Evolutionary conservation across 2,888 invertebrate genomes (phyloP).

Genomic region (Mechanitis mazaeus): DNA sequence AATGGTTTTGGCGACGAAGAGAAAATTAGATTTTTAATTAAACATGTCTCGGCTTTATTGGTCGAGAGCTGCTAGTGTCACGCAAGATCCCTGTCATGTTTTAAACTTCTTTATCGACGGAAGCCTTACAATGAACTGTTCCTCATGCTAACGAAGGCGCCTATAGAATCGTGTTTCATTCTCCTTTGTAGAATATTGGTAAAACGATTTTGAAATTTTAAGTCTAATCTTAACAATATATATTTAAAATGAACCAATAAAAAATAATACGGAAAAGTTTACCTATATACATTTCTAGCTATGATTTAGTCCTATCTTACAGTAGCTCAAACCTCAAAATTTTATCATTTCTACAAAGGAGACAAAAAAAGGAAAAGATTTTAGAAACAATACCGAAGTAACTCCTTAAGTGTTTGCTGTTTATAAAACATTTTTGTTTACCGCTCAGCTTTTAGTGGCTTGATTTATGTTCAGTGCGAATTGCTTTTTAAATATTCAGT

Average conservation of each 20-base stretch:
- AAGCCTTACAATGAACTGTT: conserved; percentile 11
- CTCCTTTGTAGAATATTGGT: too few relatives aligned
- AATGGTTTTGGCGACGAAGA: conserved; percentile 13
- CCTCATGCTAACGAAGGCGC: conserved; percentile 17
- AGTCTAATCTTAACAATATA: too few relatives aligned
- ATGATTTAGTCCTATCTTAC: too few relatives aligned
- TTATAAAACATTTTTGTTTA: conserved; percentile 11
- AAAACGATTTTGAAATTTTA: too few relatives aligned
- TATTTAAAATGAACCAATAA: too few relatives aligned
- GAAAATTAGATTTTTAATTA: conserved; percentile 26
- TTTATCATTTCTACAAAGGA: conserved; percentile 13
- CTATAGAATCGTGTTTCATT: background rate
- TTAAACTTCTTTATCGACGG: conserved; percentile 18
- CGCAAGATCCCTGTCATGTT: conserved; percentile 12
- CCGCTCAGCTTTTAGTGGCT: conserved; percentile 7
- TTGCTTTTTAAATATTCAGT: conserved; percentile 4
- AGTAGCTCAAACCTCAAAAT: too few relatives aligned
- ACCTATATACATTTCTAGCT: too few relatives aligned
- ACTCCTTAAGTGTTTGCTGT: conserved; percentile 12
- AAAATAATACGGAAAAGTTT: too few relatives aligned
- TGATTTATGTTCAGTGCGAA: conserved; percentile 3
- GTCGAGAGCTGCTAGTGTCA: conserved; percentile 3
- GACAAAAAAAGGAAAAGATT: conserved; percentile 16
- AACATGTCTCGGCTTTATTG: conserved; percentile 23
- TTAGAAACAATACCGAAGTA: conserved; percentile 15